Conservation (phyloP, 2,113 vertebrate genomes). For the Tenebrosternarchus preto region DNA sequence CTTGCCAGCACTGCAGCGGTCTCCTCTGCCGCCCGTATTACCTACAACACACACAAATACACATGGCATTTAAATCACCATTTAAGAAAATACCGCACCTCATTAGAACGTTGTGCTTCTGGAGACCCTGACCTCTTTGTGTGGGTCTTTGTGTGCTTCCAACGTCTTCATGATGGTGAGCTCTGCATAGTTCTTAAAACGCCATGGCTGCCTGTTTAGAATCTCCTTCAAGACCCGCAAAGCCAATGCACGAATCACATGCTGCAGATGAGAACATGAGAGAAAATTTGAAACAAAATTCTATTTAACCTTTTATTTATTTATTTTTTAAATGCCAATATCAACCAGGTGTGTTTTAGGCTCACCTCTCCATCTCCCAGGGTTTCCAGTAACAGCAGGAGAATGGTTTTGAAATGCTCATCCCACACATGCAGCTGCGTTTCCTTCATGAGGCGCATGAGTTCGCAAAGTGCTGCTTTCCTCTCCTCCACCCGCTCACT, state of each 20-base stretch:
- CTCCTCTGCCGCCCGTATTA: constrained; percentile 93
- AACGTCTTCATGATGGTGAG: constrained; percentile 96
- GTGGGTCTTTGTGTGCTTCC: constrained; percentile 93
- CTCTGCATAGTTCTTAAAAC: constrained; percentile 97
- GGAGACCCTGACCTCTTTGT: constrained; percentile 84
- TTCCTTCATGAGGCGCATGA: constrained; percentile 90
- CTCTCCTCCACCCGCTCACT: constrained; percentile 93
- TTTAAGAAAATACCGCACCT: background rate
- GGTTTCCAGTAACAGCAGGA: constrained; percentile 90
- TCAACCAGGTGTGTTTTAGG: background rate
- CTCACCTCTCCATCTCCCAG: constrained; percentile 92
- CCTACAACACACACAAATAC: constrained; percentile 68
- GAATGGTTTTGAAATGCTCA: constrained; percentile 96
- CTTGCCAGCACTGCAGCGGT: constrained; percentile 88
- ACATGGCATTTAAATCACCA: background rate
- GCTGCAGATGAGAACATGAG: constrained; percentile 66
- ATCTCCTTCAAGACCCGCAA: constrained; percentile 92
- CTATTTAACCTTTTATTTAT: no score
- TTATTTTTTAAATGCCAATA: no score
- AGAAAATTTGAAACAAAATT: background rate
- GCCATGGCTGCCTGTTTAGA: constrained; percentile 89
- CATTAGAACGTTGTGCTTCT: background rate
- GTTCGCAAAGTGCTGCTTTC: constrained; percentile 87
- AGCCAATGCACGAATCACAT: constrained; percentile 90
- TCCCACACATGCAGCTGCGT: constrained; percentile 92